A percentile compares a stretch with the other conserved stretches of the same genome.
phyloP scores from a whole-genome alignment of 2,113 vertebrate genomes.

The Microcebus jonahi region DNA sequence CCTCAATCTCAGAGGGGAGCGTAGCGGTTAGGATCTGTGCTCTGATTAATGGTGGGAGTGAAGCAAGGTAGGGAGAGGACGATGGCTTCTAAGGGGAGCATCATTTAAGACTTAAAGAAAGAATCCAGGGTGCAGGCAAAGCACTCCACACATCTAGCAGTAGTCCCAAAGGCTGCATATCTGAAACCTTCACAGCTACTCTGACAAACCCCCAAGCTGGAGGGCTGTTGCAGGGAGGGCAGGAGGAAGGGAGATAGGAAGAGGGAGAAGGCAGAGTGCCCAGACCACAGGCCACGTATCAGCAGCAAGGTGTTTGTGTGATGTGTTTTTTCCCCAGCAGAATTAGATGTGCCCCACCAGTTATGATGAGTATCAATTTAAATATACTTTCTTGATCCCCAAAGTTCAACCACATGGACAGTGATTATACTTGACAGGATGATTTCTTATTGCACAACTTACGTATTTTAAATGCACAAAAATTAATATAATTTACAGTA shows the following conservation, averaged over 20 bases:
- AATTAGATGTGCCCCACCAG: background rate
- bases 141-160: too few species aligned
- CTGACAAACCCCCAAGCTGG: background rate
- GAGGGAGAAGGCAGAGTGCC: background rate
- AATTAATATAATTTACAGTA: background rate
- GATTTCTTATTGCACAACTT: background rate
- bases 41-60: background rate
- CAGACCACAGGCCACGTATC: background rate
- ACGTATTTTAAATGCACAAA: background rate
- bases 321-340: background rate
- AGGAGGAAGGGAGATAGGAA: fast-evolving
- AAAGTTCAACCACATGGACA: background rate
- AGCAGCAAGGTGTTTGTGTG: background rate
- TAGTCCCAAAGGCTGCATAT: background rate
- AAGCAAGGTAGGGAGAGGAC: background rate
- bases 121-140: background rate
- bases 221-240: background rate
- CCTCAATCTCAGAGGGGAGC: background rate
- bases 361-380: background rate
- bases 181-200: background rate
- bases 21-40: background rate
- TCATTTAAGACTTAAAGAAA: background rate
- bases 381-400: background rate
- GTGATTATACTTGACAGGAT: background rate
- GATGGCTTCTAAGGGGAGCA: background rate